Percentiles rank a stretch among this genome's conserved stretches.
Conservation (phyloP, 2,797 vertebrate species). For the Rhinoraja longicauda region DNA sequence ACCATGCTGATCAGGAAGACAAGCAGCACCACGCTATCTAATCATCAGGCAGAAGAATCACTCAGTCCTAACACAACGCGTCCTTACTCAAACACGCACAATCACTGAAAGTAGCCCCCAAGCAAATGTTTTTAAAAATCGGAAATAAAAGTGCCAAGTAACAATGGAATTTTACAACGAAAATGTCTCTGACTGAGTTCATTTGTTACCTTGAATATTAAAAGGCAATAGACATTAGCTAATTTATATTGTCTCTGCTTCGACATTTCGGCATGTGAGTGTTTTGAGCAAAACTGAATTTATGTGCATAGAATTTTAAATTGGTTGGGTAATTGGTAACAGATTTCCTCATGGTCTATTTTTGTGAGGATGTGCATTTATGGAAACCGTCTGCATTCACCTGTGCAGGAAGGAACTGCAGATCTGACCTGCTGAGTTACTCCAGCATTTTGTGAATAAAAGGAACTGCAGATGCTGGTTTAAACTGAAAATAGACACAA, state of each 20-base stretch:
- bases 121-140: no score
- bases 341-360: not conserved
- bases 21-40: not conserved
- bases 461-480: no score
- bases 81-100: not conserved
- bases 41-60: constrained; percentile 1
- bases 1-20: not conserved
- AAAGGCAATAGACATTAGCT: not conserved
- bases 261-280: not conserved
- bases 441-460: no score
- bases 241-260: not conserved
- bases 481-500: no score
- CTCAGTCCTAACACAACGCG: not conserved
- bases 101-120: not conserved
- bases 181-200: not conserved
- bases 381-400: no score
- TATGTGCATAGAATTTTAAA: not conserved
- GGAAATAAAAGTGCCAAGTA: not conserved
- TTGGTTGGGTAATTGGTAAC: not conserved
- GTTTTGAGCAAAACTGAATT: not conserved
- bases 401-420: no score
- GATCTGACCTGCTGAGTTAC: no score
- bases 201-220: not conserved
- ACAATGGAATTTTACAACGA: not conserved
- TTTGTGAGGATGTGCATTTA: not conserved